Conservation (phyloP, 2,888 invertebrate genomes). For the Antheraea assamensis region DNA sequence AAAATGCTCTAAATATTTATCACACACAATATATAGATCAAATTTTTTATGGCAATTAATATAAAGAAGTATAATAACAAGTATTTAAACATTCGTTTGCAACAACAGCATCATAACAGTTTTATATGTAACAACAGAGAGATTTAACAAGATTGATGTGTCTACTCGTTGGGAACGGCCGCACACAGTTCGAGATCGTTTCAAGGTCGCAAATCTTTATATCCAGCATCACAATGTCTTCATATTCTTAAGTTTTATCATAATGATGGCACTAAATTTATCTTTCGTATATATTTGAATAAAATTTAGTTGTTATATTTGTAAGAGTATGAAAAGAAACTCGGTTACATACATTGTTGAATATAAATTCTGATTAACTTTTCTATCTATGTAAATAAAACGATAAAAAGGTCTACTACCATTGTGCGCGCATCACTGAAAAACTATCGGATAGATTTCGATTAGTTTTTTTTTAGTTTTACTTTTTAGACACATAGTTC, state of each 20-base stretch:
- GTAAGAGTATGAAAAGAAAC: background rate
- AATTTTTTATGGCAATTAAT: too few species aligned
- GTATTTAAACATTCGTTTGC: constrained; percentile 27
- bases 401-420: too few species aligned
- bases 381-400: too few species aligned
- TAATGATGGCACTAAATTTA: background rate
- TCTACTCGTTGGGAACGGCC: constrained; percentile 50
- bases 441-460: too few species aligned
- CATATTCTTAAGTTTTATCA: constrained; percentile 10
- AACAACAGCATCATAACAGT: constrained; percentile 41
- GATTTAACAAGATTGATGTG: constrained; percentile 65
- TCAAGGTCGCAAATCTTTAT: constrained; percentile 51
- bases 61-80: too few species aligned
- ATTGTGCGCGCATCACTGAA: too few species aligned
- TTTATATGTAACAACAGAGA: constrained; percentile 47
- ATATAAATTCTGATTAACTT: background rate
- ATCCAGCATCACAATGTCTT: constrained; percentile 24
- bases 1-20: too few species aligned
- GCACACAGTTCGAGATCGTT: constrained; percentile 42
- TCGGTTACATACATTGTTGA: background rate
- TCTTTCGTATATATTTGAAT: background rate
- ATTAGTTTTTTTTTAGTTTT: too few species aligned
- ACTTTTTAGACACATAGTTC: too few species aligned
- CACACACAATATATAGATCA: too few species aligned
- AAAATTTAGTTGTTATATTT: background rate